A percentile compares a stretch with the other conserved stretches of the same genome.
Conservation (phyloP, 1,140 invertebrate genomes). For the Thaumetopoea pityocampa region DNA sequence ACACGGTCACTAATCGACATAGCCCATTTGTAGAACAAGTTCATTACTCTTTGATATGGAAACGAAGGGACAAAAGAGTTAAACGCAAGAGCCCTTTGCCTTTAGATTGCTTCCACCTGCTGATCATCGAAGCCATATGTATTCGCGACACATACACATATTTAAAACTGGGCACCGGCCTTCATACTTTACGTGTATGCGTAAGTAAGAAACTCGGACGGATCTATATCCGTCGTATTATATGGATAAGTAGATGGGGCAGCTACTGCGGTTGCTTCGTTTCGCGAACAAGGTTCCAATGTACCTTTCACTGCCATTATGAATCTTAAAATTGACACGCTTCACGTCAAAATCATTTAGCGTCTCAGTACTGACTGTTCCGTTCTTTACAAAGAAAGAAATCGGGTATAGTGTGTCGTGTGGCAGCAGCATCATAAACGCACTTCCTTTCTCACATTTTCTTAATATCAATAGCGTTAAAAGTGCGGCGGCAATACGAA, state of each 20-base stretch:
- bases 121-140: slow-evolving; percentile 74
- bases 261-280: slow-evolving; percentile 68
- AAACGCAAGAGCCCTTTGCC: slow-evolving; percentile 74
- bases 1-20: slow-evolving; percentile 70
- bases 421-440: slow-evolving; percentile 62
- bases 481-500: slow-evolving; percentile 60
- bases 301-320: slow-evolving; percentile 65
- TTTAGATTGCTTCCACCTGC: slow-evolving; percentile 71
- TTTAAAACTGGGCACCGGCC: slow-evolving; percentile 71
- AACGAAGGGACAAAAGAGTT: slow-evolving; percentile 75
- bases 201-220: slow-evolving; percentile 71
- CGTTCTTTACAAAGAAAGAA: slow-evolving; percentile 60
- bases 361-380: slow-evolving; percentile 32
- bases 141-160: slow-evolving; percentile 63
- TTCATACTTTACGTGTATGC: slow-evolving; percentile 66
- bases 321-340: slow-evolving; percentile 56
- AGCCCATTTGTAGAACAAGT: slow-evolving; percentile 70
- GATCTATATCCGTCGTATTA: slow-evolving; percentile 73
- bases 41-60: slow-evolving; percentile 76
- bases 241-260: slow-evolving; percentile 70
- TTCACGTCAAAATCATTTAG: slow-evolving; percentile 55
- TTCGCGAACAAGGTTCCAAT: slow-evolving; percentile 63
- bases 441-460: slow-evolving; percentile 75
- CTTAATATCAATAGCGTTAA: slow-evolving; percentile 69
- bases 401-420: slow-evolving; percentile 52